Evolutionary conservation across 2,797 vertebrate species (phyloP).

Genomic region (Phyllotis vaccarum): DNA sequence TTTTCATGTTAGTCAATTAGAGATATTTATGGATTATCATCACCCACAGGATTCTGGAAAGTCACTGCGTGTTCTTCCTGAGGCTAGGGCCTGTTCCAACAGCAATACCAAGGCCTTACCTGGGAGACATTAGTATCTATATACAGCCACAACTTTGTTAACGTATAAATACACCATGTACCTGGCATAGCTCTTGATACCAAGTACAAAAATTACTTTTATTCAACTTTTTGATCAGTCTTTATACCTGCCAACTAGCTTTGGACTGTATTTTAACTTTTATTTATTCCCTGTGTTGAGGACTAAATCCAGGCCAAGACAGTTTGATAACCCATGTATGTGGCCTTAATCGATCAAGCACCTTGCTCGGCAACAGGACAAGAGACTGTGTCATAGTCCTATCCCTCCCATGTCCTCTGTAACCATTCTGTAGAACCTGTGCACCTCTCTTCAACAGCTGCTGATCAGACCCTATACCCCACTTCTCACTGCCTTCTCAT

Average conservation of each 20-base stretch:
- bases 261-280: background rate
- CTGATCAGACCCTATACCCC: background rate
- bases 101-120: background rate
- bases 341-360: background rate
- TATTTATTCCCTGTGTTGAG: background rate
- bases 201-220: background rate
- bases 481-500: background rate
- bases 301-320: background rate
- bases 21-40: background rate
- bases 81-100: background rate
- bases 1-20: background rate
- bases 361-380: background rate
- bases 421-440: background rate
- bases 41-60: background rate
- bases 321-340: too few relatives aligned
- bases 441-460: background rate
- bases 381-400: background rate
- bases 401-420: accelerated
- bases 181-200: background rate
- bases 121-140: background rate
- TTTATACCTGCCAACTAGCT: background rate
- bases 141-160: background rate
- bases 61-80: background rate
- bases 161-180: background rate
- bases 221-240: background rate